Evolutionary conservation across 2,113 vertebrate genomes (phyloP).

Genomic region (Hippolais icterina): DNA sequence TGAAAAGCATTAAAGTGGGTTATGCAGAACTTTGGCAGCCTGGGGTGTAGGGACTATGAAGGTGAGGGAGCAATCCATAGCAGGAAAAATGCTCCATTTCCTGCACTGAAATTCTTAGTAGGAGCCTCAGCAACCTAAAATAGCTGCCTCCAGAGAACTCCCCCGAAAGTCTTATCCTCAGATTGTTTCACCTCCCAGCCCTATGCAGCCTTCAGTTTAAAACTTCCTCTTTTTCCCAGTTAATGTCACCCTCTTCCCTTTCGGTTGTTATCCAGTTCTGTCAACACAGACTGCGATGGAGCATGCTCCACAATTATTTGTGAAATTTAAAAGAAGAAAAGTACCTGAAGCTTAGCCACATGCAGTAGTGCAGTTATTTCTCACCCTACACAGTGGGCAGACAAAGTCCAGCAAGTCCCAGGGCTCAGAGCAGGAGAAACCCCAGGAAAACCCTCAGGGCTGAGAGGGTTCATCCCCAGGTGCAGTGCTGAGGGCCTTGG

Average conservation of each 20-base stretch:
- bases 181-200: neutral
- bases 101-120: neutral
- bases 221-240: neutral
- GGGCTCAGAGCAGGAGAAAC: neutral
- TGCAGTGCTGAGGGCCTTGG: slow-evolving; percentile 12
- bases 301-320: neutral
- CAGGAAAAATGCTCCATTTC: neutral
- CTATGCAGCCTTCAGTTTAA: neutral
- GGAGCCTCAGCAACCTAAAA: neutral
- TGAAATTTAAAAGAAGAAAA: neutral
- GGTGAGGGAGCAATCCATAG: neutral
- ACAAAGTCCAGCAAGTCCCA: neutral
- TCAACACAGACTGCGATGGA: neutral
- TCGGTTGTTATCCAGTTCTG: neutral
- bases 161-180: neutral
- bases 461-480: neutral
- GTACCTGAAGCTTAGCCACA: neutral
- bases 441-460: neutral
- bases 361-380: neutral
- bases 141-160: neutral
- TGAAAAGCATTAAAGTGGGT: neutral
- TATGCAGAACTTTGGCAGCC: neutral
- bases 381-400: neutral
- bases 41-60: neutral
- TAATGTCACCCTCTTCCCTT: neutral